Base-by-base conservation (phyloP, 2,888 invertebrate species). In the Petrolisthes manimaculis region DNA sequence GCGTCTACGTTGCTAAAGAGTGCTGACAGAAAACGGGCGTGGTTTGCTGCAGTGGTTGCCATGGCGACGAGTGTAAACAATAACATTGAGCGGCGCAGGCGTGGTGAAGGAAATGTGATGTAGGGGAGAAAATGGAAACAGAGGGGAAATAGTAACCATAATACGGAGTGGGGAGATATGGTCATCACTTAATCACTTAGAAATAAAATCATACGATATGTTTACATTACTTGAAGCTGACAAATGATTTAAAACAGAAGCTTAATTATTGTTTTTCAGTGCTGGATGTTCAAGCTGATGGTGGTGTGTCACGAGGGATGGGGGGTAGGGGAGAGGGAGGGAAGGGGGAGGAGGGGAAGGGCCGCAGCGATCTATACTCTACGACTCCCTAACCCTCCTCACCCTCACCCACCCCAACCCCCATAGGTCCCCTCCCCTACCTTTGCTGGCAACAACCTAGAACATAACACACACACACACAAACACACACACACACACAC, bases 31-130 rank as follows among this genome's bases (percentile, higher is more conserved):
- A 71, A 71, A 71, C 71, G 71, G 71, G 71, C 21, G 71, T 71
- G 71, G 71, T 71, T 71, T 71, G 71, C 18, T 71, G 71, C 71
- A 71, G 71, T 71, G 71, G 71, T 71, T 71, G 71, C 21, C 21
- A 71, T 71, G 71, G 71, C 14, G 21, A 71, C 71, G 71, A 21
- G 1, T 71, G 71, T 71, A 71, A 71, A 71, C 71, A 71, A 71
- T n/a, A 71, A 71, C 71, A 71, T 71, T 71, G 71, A 71, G 21
- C 71, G 71, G 71, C 71, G 71, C 71, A 6, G 14, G 71, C 71
- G 71, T n/a, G 18, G 6, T 71, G 71, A n/a, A 21, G 71, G 0
- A 12, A 12, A n/a, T 6, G 71, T 14, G 71, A 71, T 21, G n/a
- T 14, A 71, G n/a, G 71, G 61, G 12, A 3, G 61, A 61, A 61